Evolutionary conservation across 2,888 invertebrate species (phyloP), one percentile per base, ranked within the genome.

Genomic region (Rapana venosa): DNA sequence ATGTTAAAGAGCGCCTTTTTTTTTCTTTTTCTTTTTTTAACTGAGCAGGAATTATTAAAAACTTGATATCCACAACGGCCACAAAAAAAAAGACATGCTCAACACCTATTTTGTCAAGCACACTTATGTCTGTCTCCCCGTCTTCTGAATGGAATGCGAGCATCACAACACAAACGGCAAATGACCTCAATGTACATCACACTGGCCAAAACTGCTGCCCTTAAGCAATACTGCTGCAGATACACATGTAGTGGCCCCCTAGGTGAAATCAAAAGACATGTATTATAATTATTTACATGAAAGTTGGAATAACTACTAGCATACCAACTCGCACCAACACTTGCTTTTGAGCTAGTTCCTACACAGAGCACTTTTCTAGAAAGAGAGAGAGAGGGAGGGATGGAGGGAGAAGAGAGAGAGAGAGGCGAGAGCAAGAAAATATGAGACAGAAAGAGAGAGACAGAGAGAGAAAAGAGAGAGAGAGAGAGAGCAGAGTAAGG

Each of bases 91-190:
- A 2, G 1, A 15, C 61, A 61, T 61, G 61, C 61, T 20, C 15
- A 20, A 61, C 11, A 58, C 61, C 15, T 61, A 20, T 20, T 1
- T 15, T 61, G 15, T 20, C 61, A 61, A 61, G 22, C 15, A 61
- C 15, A 61, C 61, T n/a, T 61, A 22, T 61, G 22, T 22, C 61
- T 22, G 15, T 22, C 61, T 22, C 1, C 47, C 47, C 8, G 47
- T 83, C 47, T 30, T 83, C 26, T 22, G 36, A 47, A 83, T 66
- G 66, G 86, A 86, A 86, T 86, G 86, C 86, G 15, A 61, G 26
- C 20, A 58, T 66, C 66, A 86, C 32, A 30, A 86, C n/a, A 86
- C 61, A 86, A 66, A 2, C 22, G 36, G 81, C 36, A 83, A 83
- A 26, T 47, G 11, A 79, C 11, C 17, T 4, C 11, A 79, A 35